Evolutionary conservation across 2,888 invertebrate genomes (phyloP).

Genomic region (Papilio gigon): DNA sequence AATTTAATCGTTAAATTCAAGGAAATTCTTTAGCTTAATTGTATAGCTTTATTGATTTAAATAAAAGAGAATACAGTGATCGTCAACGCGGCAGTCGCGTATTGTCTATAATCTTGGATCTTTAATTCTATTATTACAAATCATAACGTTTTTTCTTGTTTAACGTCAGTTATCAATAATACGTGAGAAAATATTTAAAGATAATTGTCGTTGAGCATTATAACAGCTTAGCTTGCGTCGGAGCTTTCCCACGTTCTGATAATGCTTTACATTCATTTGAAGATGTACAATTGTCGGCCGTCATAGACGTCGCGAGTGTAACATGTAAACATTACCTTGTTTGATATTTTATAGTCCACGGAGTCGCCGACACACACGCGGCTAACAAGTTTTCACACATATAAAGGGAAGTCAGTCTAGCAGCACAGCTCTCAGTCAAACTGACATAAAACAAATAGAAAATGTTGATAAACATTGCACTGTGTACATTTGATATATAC

Average conservation of each 20-base stretch:
- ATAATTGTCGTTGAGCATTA: not conserved
- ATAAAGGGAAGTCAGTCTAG: constrained; percentile 8
- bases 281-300: constrained; percentile 9
- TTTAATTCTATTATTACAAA: not conserved
- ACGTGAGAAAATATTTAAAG: not conserved
- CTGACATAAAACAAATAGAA: constrained; percentile 7
- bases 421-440: not conserved
- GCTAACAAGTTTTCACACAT: constrained; percentile 12
- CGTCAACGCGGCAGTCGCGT: not conserved
- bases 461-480: not conserved
- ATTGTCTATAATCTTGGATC: not conserved
- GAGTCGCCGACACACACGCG: not conserved
- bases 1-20: too few relatives aligned
- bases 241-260: constrained; percentile 20
- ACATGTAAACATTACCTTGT: constrained; percentile 21
- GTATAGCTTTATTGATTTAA: not conserved
- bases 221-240: not conserved
- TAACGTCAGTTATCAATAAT: constrained; percentile 8
- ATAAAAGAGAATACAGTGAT: not conserved
- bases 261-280: constrained; percentile 16
- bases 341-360: constrained; percentile 18
- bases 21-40: not conserved
- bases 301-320: constrained; percentile 4
- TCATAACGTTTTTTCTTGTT: not conserved
- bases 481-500: too few relatives aligned